Percentiles rank a stretch among this genome's conserved stretches.
Conservation (phyloP, 2,888 invertebrate species). For the Spialia ferax region DNA sequence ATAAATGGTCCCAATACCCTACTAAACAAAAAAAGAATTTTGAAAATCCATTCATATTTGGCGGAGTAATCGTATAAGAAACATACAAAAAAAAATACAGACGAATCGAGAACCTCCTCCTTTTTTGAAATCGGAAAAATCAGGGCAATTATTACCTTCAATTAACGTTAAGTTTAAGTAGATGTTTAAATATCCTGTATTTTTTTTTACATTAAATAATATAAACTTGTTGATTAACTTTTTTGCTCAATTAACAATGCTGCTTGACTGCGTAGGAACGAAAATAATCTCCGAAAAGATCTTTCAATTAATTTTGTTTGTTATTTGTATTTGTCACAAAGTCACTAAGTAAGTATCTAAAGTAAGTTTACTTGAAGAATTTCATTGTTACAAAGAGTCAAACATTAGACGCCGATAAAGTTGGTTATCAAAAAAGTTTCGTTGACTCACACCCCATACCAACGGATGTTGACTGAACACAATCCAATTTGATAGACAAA, state of each 20-base stretch:
- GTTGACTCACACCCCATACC: conserved; percentile 9
- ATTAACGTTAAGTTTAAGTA: neutral
- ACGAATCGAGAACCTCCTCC: no score
- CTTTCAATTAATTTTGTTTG: conserved; percentile 27
- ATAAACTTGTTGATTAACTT: neutral
- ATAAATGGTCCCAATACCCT: no score
- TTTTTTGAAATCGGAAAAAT: no score
- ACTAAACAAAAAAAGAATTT: no score
- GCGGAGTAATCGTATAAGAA: no score
- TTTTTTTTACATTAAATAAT: neutral
- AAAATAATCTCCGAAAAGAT: neutral
- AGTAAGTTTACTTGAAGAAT: conserved; percentile 7
- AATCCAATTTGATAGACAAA: neutral
- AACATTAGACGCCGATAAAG: conserved; percentile 16
- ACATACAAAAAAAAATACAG: no score
- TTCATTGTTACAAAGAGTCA: conserved; percentile 28
- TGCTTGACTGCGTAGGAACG: neutral
- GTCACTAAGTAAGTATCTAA: neutral
- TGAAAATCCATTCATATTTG: no score
- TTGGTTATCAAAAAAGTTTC: conserved; percentile 30
- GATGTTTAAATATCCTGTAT: neutral
- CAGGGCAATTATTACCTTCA: no score
- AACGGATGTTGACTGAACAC: conserved; percentile 4
- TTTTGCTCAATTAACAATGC: neutral
- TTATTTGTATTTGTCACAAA: conserved; percentile 21